Evolutionary conservation across 1,140 invertebrate genomes (phyloP), one percentile per base, ranked within the genome.

Genomic region (Dolichoris vasculosae): DNA sequence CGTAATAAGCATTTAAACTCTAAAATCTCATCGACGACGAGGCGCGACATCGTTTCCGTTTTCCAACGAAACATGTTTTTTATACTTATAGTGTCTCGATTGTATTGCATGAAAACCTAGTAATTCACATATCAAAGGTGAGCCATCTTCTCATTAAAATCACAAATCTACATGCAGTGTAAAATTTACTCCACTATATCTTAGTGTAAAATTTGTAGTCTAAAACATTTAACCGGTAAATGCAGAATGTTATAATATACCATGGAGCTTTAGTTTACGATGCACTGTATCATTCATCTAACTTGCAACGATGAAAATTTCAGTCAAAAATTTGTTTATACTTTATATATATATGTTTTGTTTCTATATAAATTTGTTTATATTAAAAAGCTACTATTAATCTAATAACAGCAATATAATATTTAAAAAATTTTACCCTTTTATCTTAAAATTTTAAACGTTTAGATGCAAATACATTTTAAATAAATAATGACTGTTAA

Each of bases 1-100:
- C 75, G 67, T 84, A 84, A 84, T 84, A 73, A 84, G 64, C 83
- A 59, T 35, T 73, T 84, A 23, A 38, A 80, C 43, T 84, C 78
- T 84, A 67, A 84, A 84, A 78, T 67, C n/a, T n/a, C 23, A 78
- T 84, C 75, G 63, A 69, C 75, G 75, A 69, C 59, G 43, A 59
- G 51, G 40, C 75, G 82, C 75, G 59, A 78, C 59, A 78, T 78
- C 75, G 43, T 78, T 84, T 78, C 71, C 71, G 38, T 78, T 84
- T 83, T 30, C 63, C 63, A 35, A 30, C 11, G 30, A 1, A 30
- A 11, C 30, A 59, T 26, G 55, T 59, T 59, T 59, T 26, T 26
- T 59, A 4, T 26, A 26, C 48, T 2, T 51, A 51, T 17, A 51
- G 2, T 51, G 15, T 15, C 48, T 51, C 48, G 48, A 51, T 17